A percentile compares a stretch with the other conserved stretches of the same genome.
phyloP scores from a whole-genome alignment of 1,140 invertebrate genomes.

The Brachionus paranguensis region DNA sequence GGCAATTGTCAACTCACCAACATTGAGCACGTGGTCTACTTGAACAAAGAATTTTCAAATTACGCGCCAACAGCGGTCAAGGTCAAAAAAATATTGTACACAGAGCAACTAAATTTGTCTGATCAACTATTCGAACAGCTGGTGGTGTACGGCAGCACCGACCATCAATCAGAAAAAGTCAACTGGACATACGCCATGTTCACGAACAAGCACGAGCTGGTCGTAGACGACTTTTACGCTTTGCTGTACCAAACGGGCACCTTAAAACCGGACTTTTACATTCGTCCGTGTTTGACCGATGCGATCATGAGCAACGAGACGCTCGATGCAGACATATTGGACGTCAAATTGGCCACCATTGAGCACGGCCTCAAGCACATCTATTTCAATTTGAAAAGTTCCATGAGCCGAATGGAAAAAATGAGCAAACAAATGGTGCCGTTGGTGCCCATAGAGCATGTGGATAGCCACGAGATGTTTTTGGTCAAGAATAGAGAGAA shows the following conservation, averaged over 20 bases:
- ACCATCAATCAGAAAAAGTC: neutral
- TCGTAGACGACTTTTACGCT: neutral
- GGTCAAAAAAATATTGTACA: neutral
- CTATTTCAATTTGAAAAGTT: constrained; percentile 20
- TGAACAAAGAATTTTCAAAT: neutral
- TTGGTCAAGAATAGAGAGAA: neutral
- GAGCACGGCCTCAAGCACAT: constrained; percentile 15
- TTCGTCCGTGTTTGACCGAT: neutral
- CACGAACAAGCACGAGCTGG: neutral
- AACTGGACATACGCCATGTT: neutral
- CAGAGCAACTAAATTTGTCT: neutral
- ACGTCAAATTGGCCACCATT: neutral
- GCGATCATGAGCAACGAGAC: neutral
- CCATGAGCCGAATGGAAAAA: neutral
- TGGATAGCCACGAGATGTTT: neutral
- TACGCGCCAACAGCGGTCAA: neutral
- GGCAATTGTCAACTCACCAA: neutral
- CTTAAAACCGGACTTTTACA: neutral
- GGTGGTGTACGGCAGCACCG: neutral
- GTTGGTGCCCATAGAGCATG: neutral
- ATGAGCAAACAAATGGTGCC: neutral
- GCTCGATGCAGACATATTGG: neutral
- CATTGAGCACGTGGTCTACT: neutral
- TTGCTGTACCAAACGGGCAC: neutral
- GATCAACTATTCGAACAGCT: neutral